Evolutionary conservation across 2,797 vertebrate genomes (phyloP), one percentile per base, ranked within the genome.

Genomic region (Paramormyrops hopkinsi): DNA sequence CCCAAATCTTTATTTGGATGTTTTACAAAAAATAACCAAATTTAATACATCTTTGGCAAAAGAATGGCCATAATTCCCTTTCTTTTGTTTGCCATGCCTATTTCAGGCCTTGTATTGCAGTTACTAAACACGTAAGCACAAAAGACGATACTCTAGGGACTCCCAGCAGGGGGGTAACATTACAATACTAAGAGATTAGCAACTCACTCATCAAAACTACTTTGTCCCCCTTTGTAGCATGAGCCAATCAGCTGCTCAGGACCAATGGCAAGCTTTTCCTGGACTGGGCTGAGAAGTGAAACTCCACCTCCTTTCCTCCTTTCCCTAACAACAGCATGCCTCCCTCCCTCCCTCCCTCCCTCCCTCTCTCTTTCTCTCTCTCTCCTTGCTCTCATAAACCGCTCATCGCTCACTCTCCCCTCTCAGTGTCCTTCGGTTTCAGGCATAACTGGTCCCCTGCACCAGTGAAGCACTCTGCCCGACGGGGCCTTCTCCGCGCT

Each of bases 141-240:
- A 88, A 91, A 89, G 41, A 88, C 90, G 33, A 88, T 86, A 88
- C 89, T 86, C 88, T 82, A 69, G 90, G 90, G 91, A 90, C 69
- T 90, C 84, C 87, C 51, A 65, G 88, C 9, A 88, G 88, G 73
- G 37, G 73, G 89, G 88, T 85, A 89, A 73, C 73, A 86, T 89
- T 91, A 73, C 69, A 84, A 65, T 44, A 11, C 85, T 51, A 33
- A 59, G 76, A 90, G 86, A 86, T 89, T 89, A 83, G 88, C 89
- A 85, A 89, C 90, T 90, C 90, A 88, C 90, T 91, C 85, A 92
- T 92, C 89, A 92, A 90, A 90, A 90, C 88, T 90, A 92, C 89
- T 90, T 90, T 91, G 89, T 93, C 91, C 91, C 87, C 90, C 86
- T 83, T 88, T 91, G 91, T 89, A 89, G 89, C 89, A 89, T 79